A percentile compares a stretch with the other conserved stretches of the same genome.
phyloP scores from a whole-genome alignment of 2,797 vertebrate genomes.

The Smutsia temminckii region DNA sequence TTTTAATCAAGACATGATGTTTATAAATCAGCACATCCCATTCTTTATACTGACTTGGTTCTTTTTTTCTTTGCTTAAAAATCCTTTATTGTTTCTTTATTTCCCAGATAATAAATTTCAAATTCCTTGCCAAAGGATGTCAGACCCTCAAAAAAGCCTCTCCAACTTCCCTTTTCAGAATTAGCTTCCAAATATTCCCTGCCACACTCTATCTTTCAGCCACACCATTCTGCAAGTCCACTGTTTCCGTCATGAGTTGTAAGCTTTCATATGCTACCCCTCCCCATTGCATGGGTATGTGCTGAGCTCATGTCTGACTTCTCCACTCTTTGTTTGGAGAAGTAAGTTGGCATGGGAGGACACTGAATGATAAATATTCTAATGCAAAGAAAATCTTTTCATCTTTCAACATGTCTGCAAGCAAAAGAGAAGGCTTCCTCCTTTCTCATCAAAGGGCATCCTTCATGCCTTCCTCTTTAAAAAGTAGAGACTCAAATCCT shows the following conservation, averaged over 20 bases:
- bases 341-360: background rate
- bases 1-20: background rate
- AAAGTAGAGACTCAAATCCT: background rate
- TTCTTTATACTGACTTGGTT: background rate
- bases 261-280: background rate
- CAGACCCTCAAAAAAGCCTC: background rate
- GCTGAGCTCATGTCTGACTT: background rate
- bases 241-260: fast-evolving
- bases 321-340: background rate
- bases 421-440: background rate
- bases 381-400: background rate
- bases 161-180: background rate
- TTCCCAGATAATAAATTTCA: background rate
- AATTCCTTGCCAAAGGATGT: background rate
- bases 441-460: background rate
- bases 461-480: background rate
- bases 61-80: background rate
- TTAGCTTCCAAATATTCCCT: background rate
- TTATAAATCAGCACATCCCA: background rate
- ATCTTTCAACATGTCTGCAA: background rate
- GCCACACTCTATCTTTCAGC: background rate
- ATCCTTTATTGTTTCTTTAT: background rate
- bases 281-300: background rate
- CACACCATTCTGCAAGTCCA: background rate
- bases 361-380: background rate